Evolutionary conservation across 2,113 vertebrate genomes (phyloP), one percentile per base, ranked within the genome.

Genomic region (Collichthys lucidus): DNA sequence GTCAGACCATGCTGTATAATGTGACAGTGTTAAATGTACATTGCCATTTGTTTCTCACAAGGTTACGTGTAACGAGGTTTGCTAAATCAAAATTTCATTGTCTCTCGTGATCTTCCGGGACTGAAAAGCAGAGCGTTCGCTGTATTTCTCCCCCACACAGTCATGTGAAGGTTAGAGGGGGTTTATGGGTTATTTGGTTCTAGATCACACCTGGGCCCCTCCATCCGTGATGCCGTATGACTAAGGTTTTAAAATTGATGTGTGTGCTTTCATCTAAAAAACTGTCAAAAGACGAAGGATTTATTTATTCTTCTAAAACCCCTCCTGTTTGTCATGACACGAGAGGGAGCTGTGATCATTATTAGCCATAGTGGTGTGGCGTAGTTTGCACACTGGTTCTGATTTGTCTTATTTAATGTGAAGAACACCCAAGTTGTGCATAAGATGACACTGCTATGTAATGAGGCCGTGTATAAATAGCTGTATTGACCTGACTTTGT

Each of bases 401-500:
- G 64, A 68, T 47, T 57, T 63, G 61, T 83, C 88, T 89, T 88
- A 85, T 87, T 90, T 86, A 84, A 93, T 67, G 71, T 59, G 29
- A 84, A 82, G 80, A 89, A 91, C 86, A 84, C 85, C 85, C 83
- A 80, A 84, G 71, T 81, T 44, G 87, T 59, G 65, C 85, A 84
- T 20, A 86, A 86, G 14, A 89, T 87, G 91, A 83, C 92, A 89
- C 64, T 65, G 74, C 74, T 68, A 75, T 57, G 79, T 80, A 91
- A 78, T 86, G 92, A 92, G 88, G 83, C 82, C 80, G 31, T 86
- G 68, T 87, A 89, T 96, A 80, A 86, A 73, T 95, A 95, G 86
- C 90, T 84, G 31, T 79, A 83, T 80, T 92, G 88, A 86, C 90
- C 93, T 82, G 92, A 77, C 88, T 94, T 90, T 95, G 67, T 72